Evolutionary conservation across 2,888 invertebrate genomes (phyloP), one percentile per base, ranked within the genome.

Genomic region (Teleiodes luculella): DNA sequence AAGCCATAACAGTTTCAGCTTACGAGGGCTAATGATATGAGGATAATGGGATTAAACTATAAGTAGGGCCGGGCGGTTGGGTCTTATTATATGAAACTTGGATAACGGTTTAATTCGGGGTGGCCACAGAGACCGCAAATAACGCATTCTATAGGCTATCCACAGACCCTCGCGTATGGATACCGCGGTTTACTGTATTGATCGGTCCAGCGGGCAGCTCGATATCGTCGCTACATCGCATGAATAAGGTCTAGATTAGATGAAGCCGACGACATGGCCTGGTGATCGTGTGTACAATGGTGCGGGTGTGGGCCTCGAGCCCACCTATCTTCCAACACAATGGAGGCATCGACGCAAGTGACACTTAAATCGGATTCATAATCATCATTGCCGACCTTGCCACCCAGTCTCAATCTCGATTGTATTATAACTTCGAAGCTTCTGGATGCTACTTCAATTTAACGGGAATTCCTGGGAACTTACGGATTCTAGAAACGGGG

Each of bases 341-440:
- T 71, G 62, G 68, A 64, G 55, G 69, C 62, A 65, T 69, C 67
- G 68, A 66, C 62, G 63, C 67, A 60, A 70, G 68, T 70, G 66
- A 68, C 66, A 69, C 71, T 76, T 68, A 68, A 57, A 64, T 47
- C 54, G 62, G 67, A 76, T 75, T 73, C 76, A 76, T 73, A 67
- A 66, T 63, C 59, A 58, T 59, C 61, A 60, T 60, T 58, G 64
- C 59, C 62, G 61, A 55, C 56, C 60, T 48, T 41, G 47, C 47
- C n/a, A 39, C 37, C 37, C 37, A 16, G 33, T n/a, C 10, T 33
- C 33, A 33, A 33, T 33, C 33, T 33, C 33, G 33, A 24, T 24
- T 24, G 24, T 24, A 24, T n/a, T n/a, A 8, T 33, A 33, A 33
- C n/a, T 11, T 33, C 8, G 33, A 11, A 5, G n/a, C 14, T 39